Base-by-base conservation (phyloP, 2,797 vertebrate genomes). In the Typhlichthys subterraneus region DNA sequence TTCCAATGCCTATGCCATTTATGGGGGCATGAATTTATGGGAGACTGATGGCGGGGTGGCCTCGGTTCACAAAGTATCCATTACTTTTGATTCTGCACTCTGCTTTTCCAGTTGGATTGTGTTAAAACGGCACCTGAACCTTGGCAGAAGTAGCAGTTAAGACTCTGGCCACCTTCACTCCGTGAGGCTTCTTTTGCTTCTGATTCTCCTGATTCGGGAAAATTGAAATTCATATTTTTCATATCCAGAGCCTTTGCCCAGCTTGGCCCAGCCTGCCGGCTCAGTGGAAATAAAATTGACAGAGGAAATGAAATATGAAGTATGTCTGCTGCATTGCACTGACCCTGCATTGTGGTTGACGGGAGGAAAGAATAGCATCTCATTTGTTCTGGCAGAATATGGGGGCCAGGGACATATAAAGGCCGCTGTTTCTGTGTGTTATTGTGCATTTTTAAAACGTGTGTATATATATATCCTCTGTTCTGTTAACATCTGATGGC, bases 261-360 rank as follows among this genome's bases (percentile, higher is more conserved):
- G 14, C 55, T 67, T 49, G 14, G 64, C 59, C 61, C 53, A 11
- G 55, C 33, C 79, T 77, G 77, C 80, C 72, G 70, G 65, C 47
- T 69, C 45, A 52, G 46, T n/a, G 57, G 72, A 76, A 70, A 71
- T 61, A 63, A 66, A 80, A 79, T 81, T 63, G 78, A 80, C 68
- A 71, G 65, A 71, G 63, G 59, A 62, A 69, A 45, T 80, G 74
- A 82, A 79, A 84, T 83, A 82, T 77, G 71, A 72, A 69, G 63
- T 52, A 57, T 75, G 51, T 65, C 61, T 75, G 65, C 75, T 69
- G 63, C 61, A 69, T 53, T 51, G 59, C 50, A 54, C 60, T 69
- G 67, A 72, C 71, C 42, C 45, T 69, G 57, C 45, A 57, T 63
- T 62, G 60, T 54, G 42, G 53, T 45, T 74, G 71, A 85, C 77